Conservation (phyloP, 2,888 invertebrate species). For the Mesorhabditis spiculigera region DNA sequence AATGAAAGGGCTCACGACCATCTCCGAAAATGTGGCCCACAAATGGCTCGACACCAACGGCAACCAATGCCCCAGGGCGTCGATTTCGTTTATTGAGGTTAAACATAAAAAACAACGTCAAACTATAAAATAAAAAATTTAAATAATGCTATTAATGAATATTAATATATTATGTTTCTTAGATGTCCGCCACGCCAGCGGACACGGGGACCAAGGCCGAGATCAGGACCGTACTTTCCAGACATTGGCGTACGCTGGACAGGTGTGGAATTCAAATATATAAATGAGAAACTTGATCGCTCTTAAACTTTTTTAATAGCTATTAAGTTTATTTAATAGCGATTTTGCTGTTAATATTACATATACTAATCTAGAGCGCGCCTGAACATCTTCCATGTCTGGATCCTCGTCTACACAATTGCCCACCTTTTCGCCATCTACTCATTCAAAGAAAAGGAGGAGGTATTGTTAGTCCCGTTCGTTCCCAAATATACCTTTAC, state of each 20-base stretch:
- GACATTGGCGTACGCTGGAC: constrained; percentile 54
- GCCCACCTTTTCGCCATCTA: constrained; percentile 53
- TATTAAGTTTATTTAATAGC: no score
- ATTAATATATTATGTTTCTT: constrained; percentile 6
- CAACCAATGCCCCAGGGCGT: no score
- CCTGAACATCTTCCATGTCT: constrained; percentile 54
- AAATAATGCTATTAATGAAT: not conserved
- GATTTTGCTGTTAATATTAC: no score
- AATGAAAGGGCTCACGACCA: no score
- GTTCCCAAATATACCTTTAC: not conserved
- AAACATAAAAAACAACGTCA: not conserved
- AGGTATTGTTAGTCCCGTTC: constrained; percentile 18
- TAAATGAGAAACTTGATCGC: no score
- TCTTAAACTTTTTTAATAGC: no score
- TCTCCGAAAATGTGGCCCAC: no score
- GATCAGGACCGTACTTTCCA: constrained; percentile 49
- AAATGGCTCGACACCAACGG: no score
- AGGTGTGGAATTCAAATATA: constrained; percentile 24
- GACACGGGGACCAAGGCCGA: constrained; percentile 31
- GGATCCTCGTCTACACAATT: constrained; percentile 51
- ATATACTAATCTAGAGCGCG: constrained; percentile 31
- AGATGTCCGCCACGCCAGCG: constrained; percentile 10
- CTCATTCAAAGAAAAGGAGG: constrained; percentile 40
- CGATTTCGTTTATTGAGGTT: no score
- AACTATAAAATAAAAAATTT: not conserved